These are phyloP conservation scores for Ctenosaura bakeri DNA, from an alignment of 2,797 vertebrate genomes.

Conservation along the genomic window DNA sequence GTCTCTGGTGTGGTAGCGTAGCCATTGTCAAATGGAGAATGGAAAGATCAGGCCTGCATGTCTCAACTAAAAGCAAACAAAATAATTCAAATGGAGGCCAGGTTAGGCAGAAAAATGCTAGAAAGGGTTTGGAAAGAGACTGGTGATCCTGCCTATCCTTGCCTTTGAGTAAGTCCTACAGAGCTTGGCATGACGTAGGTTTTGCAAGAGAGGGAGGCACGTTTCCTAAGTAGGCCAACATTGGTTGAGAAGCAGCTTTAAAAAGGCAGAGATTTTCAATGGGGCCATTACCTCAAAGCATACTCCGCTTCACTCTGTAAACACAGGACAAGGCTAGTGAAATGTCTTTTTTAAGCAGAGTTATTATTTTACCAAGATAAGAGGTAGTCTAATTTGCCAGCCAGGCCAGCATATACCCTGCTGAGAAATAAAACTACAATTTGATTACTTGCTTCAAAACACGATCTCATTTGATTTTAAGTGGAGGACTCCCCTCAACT, in stretches of 20 bases:
- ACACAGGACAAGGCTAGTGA: conserved; percentile 4
- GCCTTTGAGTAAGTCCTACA: background rate
- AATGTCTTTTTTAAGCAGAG: conserved; percentile 52
- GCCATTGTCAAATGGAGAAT: background rate
- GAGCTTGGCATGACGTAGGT: background rate
- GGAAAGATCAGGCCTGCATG: background rate
- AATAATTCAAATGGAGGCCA: background rate
- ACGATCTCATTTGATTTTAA: conserved; percentile 71
- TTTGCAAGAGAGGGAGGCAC: background rate
- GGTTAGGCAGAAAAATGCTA: background rate
- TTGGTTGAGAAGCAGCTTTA: conserved; percentile 1
- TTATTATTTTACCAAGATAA: conserved; percentile 62
- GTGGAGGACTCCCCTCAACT: conserved; percentile 62
- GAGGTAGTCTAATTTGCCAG: conserved; percentile 68
- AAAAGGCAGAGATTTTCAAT: conserved; percentile 34
- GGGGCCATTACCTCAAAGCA: conserved; percentile 35
- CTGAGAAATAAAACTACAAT: conserved; percentile 65
- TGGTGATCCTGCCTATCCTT: background rate
- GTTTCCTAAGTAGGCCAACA: conserved; percentile 35
- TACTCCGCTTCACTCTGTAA: conserved; percentile 29
- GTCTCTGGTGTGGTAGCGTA: background rate
- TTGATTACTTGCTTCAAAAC: conserved; percentile 71
- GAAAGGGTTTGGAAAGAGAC: background rate
- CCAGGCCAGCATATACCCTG: conserved; percentile 55
- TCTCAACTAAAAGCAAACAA: background rate